Evolutionary conservation across 64 coral and sea anemone genomes (phyloP).

Genomic region (Pocillopora verrucosa): DNA sequence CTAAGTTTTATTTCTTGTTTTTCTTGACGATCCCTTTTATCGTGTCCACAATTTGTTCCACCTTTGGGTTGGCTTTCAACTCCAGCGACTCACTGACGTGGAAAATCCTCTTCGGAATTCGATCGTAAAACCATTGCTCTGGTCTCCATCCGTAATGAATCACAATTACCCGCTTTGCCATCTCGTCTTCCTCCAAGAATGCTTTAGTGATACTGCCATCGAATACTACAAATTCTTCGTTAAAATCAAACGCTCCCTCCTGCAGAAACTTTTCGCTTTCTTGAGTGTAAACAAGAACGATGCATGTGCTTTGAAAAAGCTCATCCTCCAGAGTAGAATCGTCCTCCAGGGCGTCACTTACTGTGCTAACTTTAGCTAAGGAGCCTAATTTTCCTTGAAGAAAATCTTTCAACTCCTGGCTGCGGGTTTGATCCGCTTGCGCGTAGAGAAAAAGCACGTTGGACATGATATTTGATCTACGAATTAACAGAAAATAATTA

Average conservation of each 20-base stretch:
- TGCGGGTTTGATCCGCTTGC: slow-evolving; percentile 29
- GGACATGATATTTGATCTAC: slow-evolving; percentile 1
- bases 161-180: slow-evolving; percentile 23
- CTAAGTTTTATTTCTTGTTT: background rate
- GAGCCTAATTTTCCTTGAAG: slow-evolving; percentile 47
- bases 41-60: slow-evolving; percentile 48
- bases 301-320: slow-evolving; percentile 45
- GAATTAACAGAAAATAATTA: background rate
- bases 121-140: slow-evolving; percentile 33
- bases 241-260: slow-evolving; percentile 38
- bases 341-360: slow-evolving; percentile 8
- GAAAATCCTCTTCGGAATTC: slow-evolving; percentile 28
- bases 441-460: slow-evolving; percentile 60
- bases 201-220: slow-evolving; percentile 65
- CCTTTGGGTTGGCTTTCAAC: slow-evolving; percentile 30
- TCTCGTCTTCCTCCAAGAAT: slow-evolving; percentile 36
- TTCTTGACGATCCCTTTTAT: slow-evolving; percentile 34
- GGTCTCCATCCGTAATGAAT: slow-evolving; percentile 40
- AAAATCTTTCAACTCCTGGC: slow-evolving; percentile 49
- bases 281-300: slow-evolving; percentile 49
- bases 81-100: slow-evolving; percentile 32
- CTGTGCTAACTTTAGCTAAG: slow-evolving; percentile 25
- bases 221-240: slow-evolving; percentile 31
- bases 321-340: slow-evolving; percentile 56
- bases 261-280: slow-evolving; percentile 40